Evolutionary conservation across 2,888 invertebrate species (phyloP).

Genomic region (Caenorhabditis sp.): DNA sequence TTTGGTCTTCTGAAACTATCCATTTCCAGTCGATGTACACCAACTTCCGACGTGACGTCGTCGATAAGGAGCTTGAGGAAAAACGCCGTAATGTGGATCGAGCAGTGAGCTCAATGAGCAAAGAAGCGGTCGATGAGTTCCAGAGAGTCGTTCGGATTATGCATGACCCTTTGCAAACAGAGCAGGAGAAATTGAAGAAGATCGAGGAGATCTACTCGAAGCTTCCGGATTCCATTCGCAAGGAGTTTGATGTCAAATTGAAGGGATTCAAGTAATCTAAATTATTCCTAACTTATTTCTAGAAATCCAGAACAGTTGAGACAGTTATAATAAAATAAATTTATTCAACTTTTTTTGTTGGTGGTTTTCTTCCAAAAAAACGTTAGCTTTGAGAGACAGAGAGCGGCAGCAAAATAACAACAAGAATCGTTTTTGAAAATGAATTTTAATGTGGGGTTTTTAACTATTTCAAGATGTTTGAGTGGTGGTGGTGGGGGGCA

Average conservation of each 20-base stretch:
- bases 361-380: slow-evolving; percentile 30
- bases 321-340: slow-evolving; percentile 24
- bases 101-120: slow-evolving; percentile 70
- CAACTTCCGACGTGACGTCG: slow-evolving; percentile 48
- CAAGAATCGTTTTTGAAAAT: slow-evolving; percentile 52
- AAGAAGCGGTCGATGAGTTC: slow-evolving; percentile 73
- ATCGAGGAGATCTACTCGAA: slow-evolving; percentile 71
- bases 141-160: slow-evolving; percentile 75
- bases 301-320: neutral
- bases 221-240: slow-evolving; percentile 66
- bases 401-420: slow-evolving; percentile 46
- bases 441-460: slow-evolving; percentile 45
- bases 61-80: slow-evolving; percentile 48
- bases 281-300: slow-evolving; percentile 28
- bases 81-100: slow-evolving; percentile 67
- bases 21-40: slow-evolving; percentile 48
- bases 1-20: neutral
- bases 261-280: slow-evolving; percentile 46
- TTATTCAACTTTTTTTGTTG: slow-evolving; percentile 48
- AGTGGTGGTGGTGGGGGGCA: slow-evolving; percentile 17
- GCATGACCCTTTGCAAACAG: slow-evolving; percentile 67
- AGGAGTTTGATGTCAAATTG: slow-evolving; percentile 74
- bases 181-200: slow-evolving; percentile 68
- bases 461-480: slow-evolving; percentile 53
- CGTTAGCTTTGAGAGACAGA: slow-evolving; percentile 28